These are phyloP conservation scores for Propithecus deckenii DNA, from an alignment of 2,797 vertebrate species.

Conservation along the genomic window DNA sequence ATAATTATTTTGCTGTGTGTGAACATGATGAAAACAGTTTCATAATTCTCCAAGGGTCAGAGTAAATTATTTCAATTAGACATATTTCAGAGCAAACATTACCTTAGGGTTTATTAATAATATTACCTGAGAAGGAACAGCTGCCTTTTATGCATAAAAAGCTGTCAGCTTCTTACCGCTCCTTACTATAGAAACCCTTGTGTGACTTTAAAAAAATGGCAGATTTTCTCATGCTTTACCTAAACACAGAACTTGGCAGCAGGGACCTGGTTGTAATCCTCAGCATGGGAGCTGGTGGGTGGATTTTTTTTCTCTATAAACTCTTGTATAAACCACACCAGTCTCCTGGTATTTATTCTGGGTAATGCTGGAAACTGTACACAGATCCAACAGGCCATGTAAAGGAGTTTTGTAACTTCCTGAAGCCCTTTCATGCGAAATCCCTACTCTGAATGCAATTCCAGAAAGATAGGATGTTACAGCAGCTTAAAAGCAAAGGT, in stretches of 20 bases:
- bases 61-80: slow-evolving; percentile 94
- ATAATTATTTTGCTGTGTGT: slow-evolving; percentile 91
- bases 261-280: slow-evolving; percentile 92
- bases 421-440: slow-evolving; percentile 83
- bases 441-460: slow-evolving; percentile 77
- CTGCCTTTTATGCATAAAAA: slow-evolving; percentile 92
- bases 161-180: slow-evolving; percentile 86
- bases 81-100: slow-evolving; percentile 90
- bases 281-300: slow-evolving; percentile 91
- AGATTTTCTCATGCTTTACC: slow-evolving; percentile 93
- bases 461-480: slow-evolving; percentile 71
- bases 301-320: slow-evolving; percentile 92
- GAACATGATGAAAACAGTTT: slow-evolving; percentile 89
- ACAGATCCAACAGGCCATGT: slow-evolving; percentile 84
- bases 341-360: slow-evolving; percentile 93
- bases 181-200: slow-evolving; percentile 87
- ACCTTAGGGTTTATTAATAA: slow-evolving; percentile 93
- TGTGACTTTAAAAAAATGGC: slow-evolving; percentile 88
- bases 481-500: slow-evolving; percentile 60
- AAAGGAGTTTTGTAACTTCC: slow-evolving; percentile 87
- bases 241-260: slow-evolving; percentile 95
- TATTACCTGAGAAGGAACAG: slow-evolving; percentile 97
- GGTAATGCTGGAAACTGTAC: slow-evolving; percentile 87
- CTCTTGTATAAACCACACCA: slow-evolving; percentile 92
- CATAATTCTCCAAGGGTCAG: slow-evolving; percentile 91